Base-by-base conservation (phyloP, 1,140 invertebrate species). In the Andrena cerasifolii region DNA sequence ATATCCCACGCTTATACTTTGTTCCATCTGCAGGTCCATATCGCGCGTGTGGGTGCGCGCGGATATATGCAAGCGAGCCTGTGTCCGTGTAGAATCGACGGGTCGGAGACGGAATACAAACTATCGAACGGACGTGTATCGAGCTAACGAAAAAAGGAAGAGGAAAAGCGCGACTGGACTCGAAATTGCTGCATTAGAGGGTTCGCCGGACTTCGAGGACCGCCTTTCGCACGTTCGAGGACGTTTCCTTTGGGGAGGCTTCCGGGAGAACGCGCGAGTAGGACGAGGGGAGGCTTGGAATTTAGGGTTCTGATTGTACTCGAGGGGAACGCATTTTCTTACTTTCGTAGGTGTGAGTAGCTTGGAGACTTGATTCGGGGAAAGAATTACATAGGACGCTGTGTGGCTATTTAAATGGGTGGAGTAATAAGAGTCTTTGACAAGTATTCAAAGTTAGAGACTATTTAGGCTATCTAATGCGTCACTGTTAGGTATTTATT, bases 1-100 rank as follows among this genome's bases (percentile, higher is more conserved):
- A 86, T 79, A 78, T 51, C 66, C 59, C 49, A 75, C 59, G 61
- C 61, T 79, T 68, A 65, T 72, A 82, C 33, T 73, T 82, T 84
- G 82, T 76, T 82, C 75, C 79, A 82, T 58, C 70, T 81, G 61
- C 62, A 62, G 53, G 10, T 74, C 63, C 77, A 36, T 77, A 74
- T 78, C 65, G 59, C 31, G n/a, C 16, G 31, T 40, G 5, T 28
- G 47, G 2, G 56, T 16, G 54, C 40, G 4, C 26, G n/a, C 36
- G 24, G n/a, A 18, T 36, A 43, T 62, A 58, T 28, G 43, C 7
- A 28, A n/a, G n/a, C n/a, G 36, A 40, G 36, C 36, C 36, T n/a
- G n/a, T n/a, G 28, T 28, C 24, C 14, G 2, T 4, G 21, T 53
- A 73, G 47, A 63, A 66, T 24, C 45, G 58, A 33, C 33, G 33